Evolutionary conservation across 2,113 vertebrate species (phyloP), one percentile per base, ranked within the genome.

Genomic region (Calyptomena viridis): DNA sequence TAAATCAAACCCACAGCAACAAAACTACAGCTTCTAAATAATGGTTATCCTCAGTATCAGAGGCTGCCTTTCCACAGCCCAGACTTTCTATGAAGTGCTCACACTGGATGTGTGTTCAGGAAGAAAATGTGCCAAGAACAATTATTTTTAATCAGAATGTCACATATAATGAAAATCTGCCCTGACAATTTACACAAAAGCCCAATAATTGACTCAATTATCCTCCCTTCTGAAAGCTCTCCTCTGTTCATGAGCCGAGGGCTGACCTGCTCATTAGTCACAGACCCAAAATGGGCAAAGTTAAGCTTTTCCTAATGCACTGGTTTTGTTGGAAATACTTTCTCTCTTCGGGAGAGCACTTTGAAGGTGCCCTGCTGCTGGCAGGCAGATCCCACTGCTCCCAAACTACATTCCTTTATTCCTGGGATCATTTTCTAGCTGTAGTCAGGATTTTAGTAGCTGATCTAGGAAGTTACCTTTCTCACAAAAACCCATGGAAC

Each of bases 121-220:
- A 84, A 76, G 81, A 77, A 96, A 92, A 86, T 30, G 62, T 37
- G 74, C 92, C 96, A 96, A 91, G 82, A 95, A 91, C 84, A 92
- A 94, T 96, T 95, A 93, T 85, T 93, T 96, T 88, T 91, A 94
- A 96, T 90, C 95, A 84, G 73, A 96, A 59, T 71, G 96, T 83
- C 84, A 79, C 80, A 25, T 67, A 89, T 78, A 95, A 97, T 76
- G 90, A 97, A 97, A 96, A 93, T 90, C 87, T 96, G 87, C 71
- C 81, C 90, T 89, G 76, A 66, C 93, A 90, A 86, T 96, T 96
- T 91, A 67, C 76, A 96, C 71, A 89, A 93, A 97, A 93, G 92
- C 69, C 91, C 69, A 83, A 23, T 95, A 96, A 96, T 91, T 81
- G 92, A 89, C 90, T 94, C 93, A 87, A 77, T 97, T 94, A 94